A percentile compares a stretch with the other conserved stretches of the same genome.
Conservation (phyloP, 2,113 vertebrate species). For the Nibea albiflora region DNA sequence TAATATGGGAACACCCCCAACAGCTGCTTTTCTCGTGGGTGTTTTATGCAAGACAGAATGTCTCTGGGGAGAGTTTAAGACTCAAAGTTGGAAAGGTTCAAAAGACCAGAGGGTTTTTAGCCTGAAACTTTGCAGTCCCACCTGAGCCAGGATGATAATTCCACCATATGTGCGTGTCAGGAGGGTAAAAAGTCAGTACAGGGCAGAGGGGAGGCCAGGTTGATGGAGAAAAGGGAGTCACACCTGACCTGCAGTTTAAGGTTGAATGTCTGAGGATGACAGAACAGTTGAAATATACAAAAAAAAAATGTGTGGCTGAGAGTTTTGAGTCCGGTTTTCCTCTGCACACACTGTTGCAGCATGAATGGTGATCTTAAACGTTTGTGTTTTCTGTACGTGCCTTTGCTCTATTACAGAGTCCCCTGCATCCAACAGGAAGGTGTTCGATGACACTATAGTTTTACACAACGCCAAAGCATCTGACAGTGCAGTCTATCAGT, state of each 20-base stretch:
- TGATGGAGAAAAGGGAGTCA: not conserved
- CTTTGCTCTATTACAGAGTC: conserved; percentile 68
- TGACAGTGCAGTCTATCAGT: conserved; percentile 94
- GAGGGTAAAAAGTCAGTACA: not conserved
- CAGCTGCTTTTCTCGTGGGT: not conserved
- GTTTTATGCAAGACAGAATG: not conserved
- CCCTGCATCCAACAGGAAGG: conserved; percentile 74
- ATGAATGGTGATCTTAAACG: not conserved
- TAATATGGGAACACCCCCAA: not conserved
- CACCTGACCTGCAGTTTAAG: not conserved
- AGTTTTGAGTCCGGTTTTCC: not conserved
- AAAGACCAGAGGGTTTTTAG: not conserved
- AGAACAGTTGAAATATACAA: not conserved
- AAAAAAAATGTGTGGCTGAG: not conserved
- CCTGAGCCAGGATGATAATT: not conserved
- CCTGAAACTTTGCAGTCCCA: not conserved
- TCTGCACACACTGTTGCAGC: not conserved
- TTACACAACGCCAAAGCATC: conserved; percentile 86
- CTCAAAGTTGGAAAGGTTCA: not conserved
- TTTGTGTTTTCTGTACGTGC: not conserved
- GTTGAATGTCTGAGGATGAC: no score
- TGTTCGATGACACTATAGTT: conserved; percentile 82
- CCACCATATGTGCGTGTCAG: not conserved
- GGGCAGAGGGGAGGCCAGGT: not conserved
- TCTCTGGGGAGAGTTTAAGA: not conserved